A percentile compares a stretch with the other conserved stretches of the same genome.
Conservation (phyloP, 2,888 invertebrate species). For the Drosophila nr. fundita region DNA sequence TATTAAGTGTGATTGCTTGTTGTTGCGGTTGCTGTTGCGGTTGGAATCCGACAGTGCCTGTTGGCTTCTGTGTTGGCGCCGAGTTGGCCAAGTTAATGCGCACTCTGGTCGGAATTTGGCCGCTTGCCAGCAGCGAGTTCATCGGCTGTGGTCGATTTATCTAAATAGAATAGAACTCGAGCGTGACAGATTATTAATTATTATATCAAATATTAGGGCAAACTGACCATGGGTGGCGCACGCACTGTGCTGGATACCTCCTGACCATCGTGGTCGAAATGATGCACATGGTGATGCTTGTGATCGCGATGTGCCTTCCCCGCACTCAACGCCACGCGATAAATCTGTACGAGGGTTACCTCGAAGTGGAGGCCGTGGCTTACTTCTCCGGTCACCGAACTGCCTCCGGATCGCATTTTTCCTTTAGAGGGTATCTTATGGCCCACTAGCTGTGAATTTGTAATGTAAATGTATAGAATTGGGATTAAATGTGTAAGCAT, state of each 20-base stretch:
- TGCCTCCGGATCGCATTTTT: constrained; percentile 89
- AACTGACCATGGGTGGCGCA: constrained; percentile 85
- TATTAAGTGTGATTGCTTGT: constrained; percentile 83
- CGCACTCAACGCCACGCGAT: constrained; percentile 92
- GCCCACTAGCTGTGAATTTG: constrained; percentile 88
- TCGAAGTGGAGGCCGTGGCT: constrained; percentile 86
- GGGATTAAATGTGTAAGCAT: neutral
- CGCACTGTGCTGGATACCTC: constrained; percentile 87
- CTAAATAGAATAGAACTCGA: constrained; percentile 45
- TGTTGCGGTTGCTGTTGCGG: constrained; percentile 73
- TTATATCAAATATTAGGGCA: neutral
- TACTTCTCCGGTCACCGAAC: constrained; percentile 82
- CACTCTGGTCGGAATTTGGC: constrained; percentile 87
- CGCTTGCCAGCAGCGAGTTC: constrained; percentile 87
- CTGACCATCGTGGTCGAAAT: constrained; percentile 91
- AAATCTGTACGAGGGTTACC: constrained; percentile 92
- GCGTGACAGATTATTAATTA: neutral
- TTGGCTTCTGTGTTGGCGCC: constrained; percentile 30
- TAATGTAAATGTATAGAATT: neutral
- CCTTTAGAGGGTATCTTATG: constrained; percentile 92
- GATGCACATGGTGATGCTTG: constrained; percentile 94
- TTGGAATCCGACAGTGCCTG: constrained; percentile 84
- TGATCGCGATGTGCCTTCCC: constrained; percentile 95
- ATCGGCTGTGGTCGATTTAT: constrained; percentile 86
- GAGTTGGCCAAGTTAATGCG: constrained; percentile 86